Conservation (phyloP, 2,113 vertebrate species). For the Poecilia latipinna region DNA sequence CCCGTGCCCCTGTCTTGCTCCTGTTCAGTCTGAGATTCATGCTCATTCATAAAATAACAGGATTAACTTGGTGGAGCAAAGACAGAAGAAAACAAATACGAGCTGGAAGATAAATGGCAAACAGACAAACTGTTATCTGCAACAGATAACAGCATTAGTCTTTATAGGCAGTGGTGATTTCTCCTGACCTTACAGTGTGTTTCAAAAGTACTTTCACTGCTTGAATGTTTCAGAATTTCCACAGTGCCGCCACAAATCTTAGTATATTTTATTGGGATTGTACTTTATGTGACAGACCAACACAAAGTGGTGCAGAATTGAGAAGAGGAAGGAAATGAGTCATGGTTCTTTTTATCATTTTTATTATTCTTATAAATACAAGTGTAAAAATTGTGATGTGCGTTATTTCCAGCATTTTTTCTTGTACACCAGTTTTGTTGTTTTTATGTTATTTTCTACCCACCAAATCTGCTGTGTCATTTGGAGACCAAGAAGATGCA, state of each 20-base stretch:
- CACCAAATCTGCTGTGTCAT: too few relatives aligned
- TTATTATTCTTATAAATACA: too few relatives aligned
- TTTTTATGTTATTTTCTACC: too few relatives aligned
- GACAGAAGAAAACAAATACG: not conserved
- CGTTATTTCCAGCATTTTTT: too few relatives aligned
- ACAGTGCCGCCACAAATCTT: not conserved
- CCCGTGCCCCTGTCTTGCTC: not conserved
- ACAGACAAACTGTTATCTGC: conserved; percentile 10
- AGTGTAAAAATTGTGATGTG: too few relatives aligned
- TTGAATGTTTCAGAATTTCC: not conserved
- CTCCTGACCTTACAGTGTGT: not conserved
- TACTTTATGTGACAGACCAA: not conserved
- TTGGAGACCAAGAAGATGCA: too few relatives aligned
- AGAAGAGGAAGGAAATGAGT: not conserved
- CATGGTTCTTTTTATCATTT: too few relatives aligned
- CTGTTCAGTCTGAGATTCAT: conserved; percentile 12
- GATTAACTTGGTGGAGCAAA: conserved; percentile 23
- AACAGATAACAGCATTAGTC: not conserved
- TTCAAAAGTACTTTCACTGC: not conserved
- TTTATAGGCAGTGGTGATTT: not conserved
- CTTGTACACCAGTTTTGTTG: too few relatives aligned
- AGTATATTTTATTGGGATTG: not conserved
- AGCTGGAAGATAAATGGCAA: conserved; percentile 14
- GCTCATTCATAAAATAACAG: conserved; percentile 28
- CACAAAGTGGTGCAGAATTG: not conserved